Evolutionary conservation across 1,140 invertebrate species (phyloP).

Genomic region (Zaprionus ornatus): DNA sequence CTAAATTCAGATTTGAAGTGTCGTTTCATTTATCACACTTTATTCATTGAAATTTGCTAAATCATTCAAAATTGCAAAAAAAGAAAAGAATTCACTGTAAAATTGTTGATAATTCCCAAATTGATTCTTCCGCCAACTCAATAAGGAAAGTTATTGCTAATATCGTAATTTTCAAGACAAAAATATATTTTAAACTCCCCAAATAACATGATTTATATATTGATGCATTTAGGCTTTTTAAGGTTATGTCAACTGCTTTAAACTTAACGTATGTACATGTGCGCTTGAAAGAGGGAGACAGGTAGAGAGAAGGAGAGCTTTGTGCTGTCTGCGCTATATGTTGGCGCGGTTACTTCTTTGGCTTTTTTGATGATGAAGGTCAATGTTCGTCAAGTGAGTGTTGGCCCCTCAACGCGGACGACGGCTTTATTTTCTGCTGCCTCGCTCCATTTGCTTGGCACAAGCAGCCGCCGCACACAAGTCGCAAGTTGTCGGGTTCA

Average conservation of each 20-base stretch:
- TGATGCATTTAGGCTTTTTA: neutral
- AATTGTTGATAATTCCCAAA: neutral
- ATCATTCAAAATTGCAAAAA: no score
- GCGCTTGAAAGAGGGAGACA: neutral
- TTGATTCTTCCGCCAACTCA: no score
- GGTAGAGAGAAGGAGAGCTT: neutral
- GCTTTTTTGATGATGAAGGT: constrained; percentile 66
- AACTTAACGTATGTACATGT: neutral
- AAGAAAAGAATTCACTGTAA: neutral
- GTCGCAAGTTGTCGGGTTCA: constrained; percentile 12
- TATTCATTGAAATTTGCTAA: no score
- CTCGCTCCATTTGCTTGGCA: constrained; percentile 51
- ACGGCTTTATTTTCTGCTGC: constrained; percentile 30
- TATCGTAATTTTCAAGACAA: no score
- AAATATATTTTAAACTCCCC: no score
- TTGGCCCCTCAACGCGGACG: constrained; percentile 40
- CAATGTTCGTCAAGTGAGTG: constrained; percentile 66
- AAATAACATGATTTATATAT: neutral
- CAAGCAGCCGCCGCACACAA: constrained; percentile 1
- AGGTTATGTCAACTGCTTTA: neutral
- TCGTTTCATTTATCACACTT: no score
- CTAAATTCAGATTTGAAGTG: no score
- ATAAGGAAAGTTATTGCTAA: no score
- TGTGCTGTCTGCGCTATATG: constrained; percentile 15
- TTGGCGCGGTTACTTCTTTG: constrained; percentile 48